Evolutionary conservation across 2,797 vertebrate genomes (phyloP), one percentile per base, ranked within the genome.

Genomic region (Sebastes minor): DNA sequence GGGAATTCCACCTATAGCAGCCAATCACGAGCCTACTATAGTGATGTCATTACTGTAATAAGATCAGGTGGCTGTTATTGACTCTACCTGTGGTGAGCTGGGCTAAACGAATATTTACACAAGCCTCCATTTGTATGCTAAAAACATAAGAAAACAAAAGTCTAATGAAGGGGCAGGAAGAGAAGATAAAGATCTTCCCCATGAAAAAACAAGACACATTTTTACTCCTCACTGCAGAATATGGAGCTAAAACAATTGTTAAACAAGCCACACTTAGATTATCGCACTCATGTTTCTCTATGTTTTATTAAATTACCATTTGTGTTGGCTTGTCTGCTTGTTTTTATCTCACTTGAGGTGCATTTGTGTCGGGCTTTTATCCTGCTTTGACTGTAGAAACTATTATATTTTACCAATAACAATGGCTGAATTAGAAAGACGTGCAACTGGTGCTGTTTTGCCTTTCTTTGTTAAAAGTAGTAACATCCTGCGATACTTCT

Each of bases 51-150:
- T 59, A 75, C 73, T 80, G 87, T 85, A 89, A 91, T 78, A 86
- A 72, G 77, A 91, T 77, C 74, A 25, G 52, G 57, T 63, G 83
- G 85, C 69, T 81, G 72, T 23, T 89, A 76, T 76, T 86, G 81
- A 89, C 86, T 86, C 66, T 67, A 70, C 83, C 55, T 64, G 20
- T 71, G 71, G 76, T 69, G 85, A 74, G 82, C 87, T 81, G 89
- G 74, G 87, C 35, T 87, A 64, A 87, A 88, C 28, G 3, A 86
- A 86, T 89, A 87, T 92, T 90, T 91, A 87, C 86, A 80, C 77
- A 83, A 61, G 62, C 20, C 66, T 57, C 28, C 14, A 68, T 92
- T 81, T 84, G 77, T 72, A 90, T 89, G 88, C 84, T 74, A 88
- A 91, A 87, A 80, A 42, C 25, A 22, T 13, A 52, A 69, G 23